Evolutionary conservation across 1,140 invertebrate genomes (phyloP), one percentile per base, ranked within the genome.

Genomic region (Lordiphosa collinella): DNA sequence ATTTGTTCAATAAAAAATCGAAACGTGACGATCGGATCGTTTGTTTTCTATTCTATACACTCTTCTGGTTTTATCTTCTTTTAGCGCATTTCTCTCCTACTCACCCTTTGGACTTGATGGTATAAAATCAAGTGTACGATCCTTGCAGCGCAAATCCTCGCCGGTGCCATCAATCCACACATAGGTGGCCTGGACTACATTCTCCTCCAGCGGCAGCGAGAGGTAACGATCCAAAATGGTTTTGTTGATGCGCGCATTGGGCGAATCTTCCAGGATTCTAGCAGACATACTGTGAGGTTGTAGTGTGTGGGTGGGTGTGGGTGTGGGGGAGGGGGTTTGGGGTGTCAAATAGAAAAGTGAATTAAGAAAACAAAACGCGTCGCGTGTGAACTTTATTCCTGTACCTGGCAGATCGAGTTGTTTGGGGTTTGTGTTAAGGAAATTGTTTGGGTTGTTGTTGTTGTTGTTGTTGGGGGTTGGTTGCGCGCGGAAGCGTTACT

Each of bases 151-250:
- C 12, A 97, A 75, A 68, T 94, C 91, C 84, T 96, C 94, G 1
- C 95, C 95, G 9, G 93, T 94, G 6, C 96, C 96, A 86, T 98
- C 96, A 53, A 98, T 94, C 96, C 96, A 98, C 7, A 98, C 91
- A 86, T 98, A 98, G 62, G 93, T 94, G 4, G 92, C 93, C 74
- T 94, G 92, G 9, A 94, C 91, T 40, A 91, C 86, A 22, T 94
- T 91, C 36, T 94, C 92, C 2, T 94, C 93, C 13, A 95, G 90
- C 9, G 92, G 92, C 47, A 97, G 89, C 43, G 91, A 90, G 82
- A 95, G 90, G 88, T 95, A 96, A 55, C 93, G 92, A 32, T 92
- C 90, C 87, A 94, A 90, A 7, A 94, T 90, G 36, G 90, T 91
- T 85, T 94, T 94, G 86, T 93, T 91, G 36, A 92, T 91, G 57